Percentiles rank a stretch among this genome's conserved stretches.
These are phyloP conservation scores for Epistrophella euchroma DNA, from an alignment of 2,888 invertebrate species.

Conservation along the genomic window DNA sequence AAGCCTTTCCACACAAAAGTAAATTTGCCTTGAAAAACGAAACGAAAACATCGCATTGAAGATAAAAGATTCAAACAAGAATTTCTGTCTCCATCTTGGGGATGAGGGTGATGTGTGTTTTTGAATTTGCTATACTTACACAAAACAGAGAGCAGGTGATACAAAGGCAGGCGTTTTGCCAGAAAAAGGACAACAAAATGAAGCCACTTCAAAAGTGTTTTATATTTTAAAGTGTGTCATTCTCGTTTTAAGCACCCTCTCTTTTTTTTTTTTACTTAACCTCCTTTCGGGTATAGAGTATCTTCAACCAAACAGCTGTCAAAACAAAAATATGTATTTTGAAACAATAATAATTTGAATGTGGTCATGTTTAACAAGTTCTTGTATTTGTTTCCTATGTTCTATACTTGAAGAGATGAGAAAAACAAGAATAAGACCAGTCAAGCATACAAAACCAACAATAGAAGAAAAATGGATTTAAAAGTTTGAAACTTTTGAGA, in stretches of 20 bases:
- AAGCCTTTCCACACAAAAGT: conserved; percentile 60
- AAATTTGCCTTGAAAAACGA: conserved; percentile 17
- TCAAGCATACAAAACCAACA: neutral
- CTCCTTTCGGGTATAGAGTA: neutral
- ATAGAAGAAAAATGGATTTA: conserved; percentile 11
- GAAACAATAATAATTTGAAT: conserved; percentile 36
- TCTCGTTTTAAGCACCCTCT: conserved; percentile 1
- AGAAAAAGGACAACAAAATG: conserved; percentile 36
- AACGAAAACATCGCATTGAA: neutral
- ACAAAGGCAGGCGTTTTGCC: neutral
- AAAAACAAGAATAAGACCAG: neutral
- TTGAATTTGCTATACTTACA: neutral
- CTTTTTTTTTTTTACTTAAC: neutral
- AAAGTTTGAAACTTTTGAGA: conserved; percentile 26
- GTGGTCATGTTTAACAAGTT: conserved; percentile 39
- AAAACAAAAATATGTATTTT: conserved; percentile 3
- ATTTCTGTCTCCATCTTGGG: neutral
- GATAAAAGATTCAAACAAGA: neutral
- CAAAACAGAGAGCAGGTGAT: conserved; percentile 57
- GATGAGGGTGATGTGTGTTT: conserved; percentile 4
- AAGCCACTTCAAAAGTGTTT: conserved; percentile 64
- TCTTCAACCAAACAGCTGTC: conserved; percentile 13
- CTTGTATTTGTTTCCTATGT: neutral
- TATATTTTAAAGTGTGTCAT: conserved; percentile 50
- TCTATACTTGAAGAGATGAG: neutral